These are phyloP conservation scores for Diachasmimorpha longicaudata DNA, from an alignment of 1,140 invertebrate species.

Conservation along the genomic window DNA sequence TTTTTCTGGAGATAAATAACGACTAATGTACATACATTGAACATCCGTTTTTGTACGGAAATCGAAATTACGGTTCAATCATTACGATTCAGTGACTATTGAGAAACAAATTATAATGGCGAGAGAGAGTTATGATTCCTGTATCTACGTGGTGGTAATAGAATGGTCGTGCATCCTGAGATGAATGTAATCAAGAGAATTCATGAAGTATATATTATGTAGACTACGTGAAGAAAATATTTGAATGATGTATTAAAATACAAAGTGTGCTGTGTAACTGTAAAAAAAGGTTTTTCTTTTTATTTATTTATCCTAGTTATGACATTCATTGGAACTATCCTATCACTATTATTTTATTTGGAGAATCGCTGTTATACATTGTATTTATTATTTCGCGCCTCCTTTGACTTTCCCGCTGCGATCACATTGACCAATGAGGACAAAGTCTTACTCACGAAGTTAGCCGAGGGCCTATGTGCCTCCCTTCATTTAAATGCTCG, in stretches of 20 bases:
- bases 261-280: conserved; percentile 46
- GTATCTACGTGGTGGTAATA: conserved; percentile 14
- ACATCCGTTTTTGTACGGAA: background rate
- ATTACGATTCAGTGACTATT: background rate
- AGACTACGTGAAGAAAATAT: conserved; percentile 23
- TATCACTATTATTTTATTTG: too few relatives aligned
- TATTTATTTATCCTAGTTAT: conserved; percentile 27
- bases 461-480: too few relatives aligned
- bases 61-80: background rate
- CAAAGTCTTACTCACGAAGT: too few relatives aligned
- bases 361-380: too few relatives aligned
- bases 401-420: too few relatives aligned
- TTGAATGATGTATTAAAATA: conserved; percentile 45
- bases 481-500: too few relatives aligned
- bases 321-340: too few relatives aligned
- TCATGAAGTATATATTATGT: conserved; percentile 10
- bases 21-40: background rate
- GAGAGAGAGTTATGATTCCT: background rate
- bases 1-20: background rate
- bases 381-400: too few relatives aligned
- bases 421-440: too few relatives aligned
- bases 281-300: conserved; percentile 19
- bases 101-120: background rate
- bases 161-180: background rate
- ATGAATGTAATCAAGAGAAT: conserved; percentile 4